These are phyloP conservation scores for Drosophila nigromelanica DNA, from an alignment of 1,140 invertebrate species.

Conservation along the genomic window DNA sequence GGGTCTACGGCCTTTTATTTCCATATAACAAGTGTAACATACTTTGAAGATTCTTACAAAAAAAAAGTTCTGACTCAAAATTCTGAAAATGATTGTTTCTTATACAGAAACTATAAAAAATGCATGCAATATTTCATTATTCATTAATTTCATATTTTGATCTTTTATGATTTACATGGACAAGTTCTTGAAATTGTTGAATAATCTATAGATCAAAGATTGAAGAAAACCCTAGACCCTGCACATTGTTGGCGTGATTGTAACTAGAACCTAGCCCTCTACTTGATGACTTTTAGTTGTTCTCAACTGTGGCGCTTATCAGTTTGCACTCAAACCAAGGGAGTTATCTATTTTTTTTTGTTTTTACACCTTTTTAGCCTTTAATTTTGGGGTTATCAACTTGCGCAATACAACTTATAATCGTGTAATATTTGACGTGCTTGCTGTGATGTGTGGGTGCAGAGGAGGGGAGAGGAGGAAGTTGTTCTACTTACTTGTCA, in stretches of 20 bases:
- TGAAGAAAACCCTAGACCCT: background rate
- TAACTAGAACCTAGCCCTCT: background rate
- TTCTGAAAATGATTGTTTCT: too few species aligned
- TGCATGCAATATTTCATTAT: too few species aligned
- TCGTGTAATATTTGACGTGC: background rate
- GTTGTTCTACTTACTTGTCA: constrained; percentile 89
- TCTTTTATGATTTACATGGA: too few species aligned
- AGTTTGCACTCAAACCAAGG: background rate
- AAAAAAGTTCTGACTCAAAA: too few species aligned
- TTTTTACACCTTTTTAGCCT: background rate
- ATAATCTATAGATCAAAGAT: background rate
- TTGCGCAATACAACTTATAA: constrained; percentile 4
- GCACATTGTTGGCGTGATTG: background rate
- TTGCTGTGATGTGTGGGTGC: too few species aligned
- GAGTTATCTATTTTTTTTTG: constrained; percentile 3
- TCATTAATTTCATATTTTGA: too few species aligned
- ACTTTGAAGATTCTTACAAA: too few species aligned
- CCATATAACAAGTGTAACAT: too few species aligned
- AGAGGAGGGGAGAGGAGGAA: too few species aligned
- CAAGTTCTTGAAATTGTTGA: too few species aligned
- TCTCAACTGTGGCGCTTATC: background rate
- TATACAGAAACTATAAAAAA: too few species aligned
- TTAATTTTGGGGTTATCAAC: background rate
- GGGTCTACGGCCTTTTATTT: too few species aligned
- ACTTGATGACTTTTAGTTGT: background rate